Conservation (phyloP, 1,140 invertebrate genomes). For the Heliconius hewitsoni region DNA sequence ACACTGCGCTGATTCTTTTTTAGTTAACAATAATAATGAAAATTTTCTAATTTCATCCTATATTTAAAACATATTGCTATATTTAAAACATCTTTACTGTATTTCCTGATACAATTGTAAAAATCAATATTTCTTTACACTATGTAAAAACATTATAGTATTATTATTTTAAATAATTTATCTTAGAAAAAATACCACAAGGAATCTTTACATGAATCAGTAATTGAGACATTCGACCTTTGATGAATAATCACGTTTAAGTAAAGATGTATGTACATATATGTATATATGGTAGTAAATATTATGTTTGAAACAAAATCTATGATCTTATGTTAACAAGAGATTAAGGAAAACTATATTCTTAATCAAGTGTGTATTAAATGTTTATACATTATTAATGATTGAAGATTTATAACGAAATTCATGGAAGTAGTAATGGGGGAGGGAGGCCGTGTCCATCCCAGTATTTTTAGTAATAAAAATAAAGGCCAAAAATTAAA, state of each 20-base stretch:
- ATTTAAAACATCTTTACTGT: background rate
- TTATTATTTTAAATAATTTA: conserved; percentile 1
- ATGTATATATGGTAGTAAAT: background rate
- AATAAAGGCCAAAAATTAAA: no score
- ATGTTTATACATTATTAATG: background rate
- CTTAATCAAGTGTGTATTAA: background rate
- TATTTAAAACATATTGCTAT: background rate
- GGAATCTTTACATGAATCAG: background rate
- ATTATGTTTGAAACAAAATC: background rate
- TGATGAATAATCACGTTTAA: background rate
- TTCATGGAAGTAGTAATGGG: no score
- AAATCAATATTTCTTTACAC: no score
- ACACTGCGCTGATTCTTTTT: no score
- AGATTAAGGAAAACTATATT: background rate
- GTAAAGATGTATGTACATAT: background rate
- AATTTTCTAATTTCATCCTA: no score
- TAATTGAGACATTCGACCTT: conserved; percentile 11
- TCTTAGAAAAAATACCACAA: conserved; percentile 10
- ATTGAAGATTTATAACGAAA: background rate
- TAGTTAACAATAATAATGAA: background rate
- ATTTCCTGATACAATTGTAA: no score
- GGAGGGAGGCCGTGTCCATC: no score
- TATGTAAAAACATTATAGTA: background rate
- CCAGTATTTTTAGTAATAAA: no score
- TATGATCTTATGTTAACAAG: conserved; percentile 5